Percentiles rank a stretch among this genome's conserved stretches.
These are phyloP conservation scores for Amphiura filiformis DNA, from an alignment of 35 echinoderm and acorn worm genomes.

Conservation along the genomic window DNA sequence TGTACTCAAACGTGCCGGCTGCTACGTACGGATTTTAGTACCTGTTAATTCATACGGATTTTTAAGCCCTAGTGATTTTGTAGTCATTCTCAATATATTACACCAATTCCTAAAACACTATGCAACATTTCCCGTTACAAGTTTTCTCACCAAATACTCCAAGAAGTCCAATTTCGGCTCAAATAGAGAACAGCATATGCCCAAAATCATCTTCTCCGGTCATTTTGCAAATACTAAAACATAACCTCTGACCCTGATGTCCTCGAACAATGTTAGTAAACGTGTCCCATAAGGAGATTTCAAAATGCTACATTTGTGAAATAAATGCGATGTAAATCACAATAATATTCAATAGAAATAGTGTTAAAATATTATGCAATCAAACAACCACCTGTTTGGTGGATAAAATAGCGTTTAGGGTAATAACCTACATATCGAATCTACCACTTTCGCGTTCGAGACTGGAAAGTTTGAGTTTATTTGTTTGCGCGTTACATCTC, in stretches of 20 bases:
- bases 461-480: conserved; percentile 53
- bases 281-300: too few relatives aligned
- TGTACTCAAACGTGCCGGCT: not conserved
- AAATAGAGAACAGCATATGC: not conserved
- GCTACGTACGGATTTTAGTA: not conserved
- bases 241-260: not conserved
- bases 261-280: not conserved
- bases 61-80: not conserved
- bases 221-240: not conserved
- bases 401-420: too few relatives aligned
- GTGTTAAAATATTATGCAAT: too few relatives aligned
- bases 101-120: not conserved
- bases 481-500: conserved; percentile 61
- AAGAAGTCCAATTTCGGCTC: not conserved
- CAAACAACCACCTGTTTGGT: too few relatives aligned
- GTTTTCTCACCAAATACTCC: not conserved
- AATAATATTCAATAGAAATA: too few relatives aligned
- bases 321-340: too few relatives aligned
- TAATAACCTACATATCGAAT: too few relatives aligned
- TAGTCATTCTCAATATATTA: not conserved
- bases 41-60: not conserved
- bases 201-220: not conserved
- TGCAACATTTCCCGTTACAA: not conserved
- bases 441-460: conserved; percentile 30
- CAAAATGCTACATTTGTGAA: too few relatives aligned